These are phyloP conservation scores for Rhodinocichla rosea DNA, from an alignment of 2,113 vertebrate genomes.

Conservation along the genomic window DNA sequence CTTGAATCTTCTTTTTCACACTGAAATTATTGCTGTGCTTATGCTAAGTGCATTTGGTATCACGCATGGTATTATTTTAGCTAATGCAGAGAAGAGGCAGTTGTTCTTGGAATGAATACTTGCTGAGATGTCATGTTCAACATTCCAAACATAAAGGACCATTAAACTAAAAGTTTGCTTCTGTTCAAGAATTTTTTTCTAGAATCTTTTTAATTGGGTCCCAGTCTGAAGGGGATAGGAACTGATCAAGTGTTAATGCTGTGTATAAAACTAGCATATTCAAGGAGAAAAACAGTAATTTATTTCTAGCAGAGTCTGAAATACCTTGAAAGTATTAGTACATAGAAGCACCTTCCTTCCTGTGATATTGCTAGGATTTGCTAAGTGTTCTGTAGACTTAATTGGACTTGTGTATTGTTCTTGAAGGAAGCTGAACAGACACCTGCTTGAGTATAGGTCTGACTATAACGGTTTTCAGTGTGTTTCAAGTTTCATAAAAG, in stretches of 20 bases:
- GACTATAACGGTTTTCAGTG: neutral
- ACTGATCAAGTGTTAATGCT: neutral
- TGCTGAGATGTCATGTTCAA: neutral
- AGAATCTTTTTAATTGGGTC: neutral
- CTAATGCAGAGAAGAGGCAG: neutral
- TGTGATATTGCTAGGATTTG: neutral
- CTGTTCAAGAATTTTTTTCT: neutral
- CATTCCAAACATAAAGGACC: neutral
- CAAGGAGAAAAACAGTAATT: neutral
- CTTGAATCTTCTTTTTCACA: neutral
- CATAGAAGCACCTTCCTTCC: neutral
- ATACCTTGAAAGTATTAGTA: neutral
- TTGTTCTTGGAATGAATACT: neutral
- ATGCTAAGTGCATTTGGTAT: neutral
- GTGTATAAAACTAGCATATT: neutral
- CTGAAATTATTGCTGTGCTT: neutral
- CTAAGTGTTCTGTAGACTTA: neutral
- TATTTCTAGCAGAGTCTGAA: neutral
- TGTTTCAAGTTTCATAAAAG: neutral
- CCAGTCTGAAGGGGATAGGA: neutral
- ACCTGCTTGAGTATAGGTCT: neutral
- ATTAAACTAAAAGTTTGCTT: neutral
- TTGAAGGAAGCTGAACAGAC: neutral
- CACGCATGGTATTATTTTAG: neutral
- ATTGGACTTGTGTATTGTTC: neutral